Evolutionary conservation across 2,113 vertebrate genomes (phyloP).

Genomic region (Scomber colias): DNA sequence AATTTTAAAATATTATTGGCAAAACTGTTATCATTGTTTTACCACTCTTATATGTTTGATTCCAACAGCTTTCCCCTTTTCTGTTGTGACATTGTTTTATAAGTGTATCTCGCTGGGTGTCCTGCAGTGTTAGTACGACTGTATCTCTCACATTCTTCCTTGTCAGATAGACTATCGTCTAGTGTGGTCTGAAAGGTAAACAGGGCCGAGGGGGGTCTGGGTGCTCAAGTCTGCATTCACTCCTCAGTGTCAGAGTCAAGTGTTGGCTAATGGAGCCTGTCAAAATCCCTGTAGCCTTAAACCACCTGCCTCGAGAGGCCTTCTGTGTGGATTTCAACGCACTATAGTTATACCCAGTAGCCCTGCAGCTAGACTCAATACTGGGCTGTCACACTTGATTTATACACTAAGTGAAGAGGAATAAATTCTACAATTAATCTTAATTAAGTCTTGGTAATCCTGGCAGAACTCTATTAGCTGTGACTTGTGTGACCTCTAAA

Average conservation of each 20-base stretch:
- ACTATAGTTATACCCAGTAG: conserved; percentile 44
- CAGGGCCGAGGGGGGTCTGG: conserved; percentile 71
- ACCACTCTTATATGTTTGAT: neutral
- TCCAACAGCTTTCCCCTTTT: neutral
- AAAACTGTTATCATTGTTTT: too few relatives aligned
- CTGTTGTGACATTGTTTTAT: conserved; percentile 24
- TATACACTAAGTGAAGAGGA: conserved; percentile 66
- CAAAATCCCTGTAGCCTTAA: conserved; percentile 72
- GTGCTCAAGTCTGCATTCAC: conserved; percentile 58
- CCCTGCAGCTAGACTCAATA: conserved; percentile 64
- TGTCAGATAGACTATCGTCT: conserved; percentile 70
- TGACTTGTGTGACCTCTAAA: conserved; percentile 61
- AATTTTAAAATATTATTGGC: too few relatives aligned
- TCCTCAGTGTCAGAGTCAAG: conserved; percentile 74
- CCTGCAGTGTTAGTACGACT: conserved; percentile 53
- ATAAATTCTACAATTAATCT: conserved; percentile 78
- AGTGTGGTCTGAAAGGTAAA: conserved; percentile 78
- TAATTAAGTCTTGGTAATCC: conserved; percentile 74
- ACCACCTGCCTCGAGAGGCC: conserved; percentile 66
- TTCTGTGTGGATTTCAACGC: conserved; percentile 56
- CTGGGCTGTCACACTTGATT: conserved; percentile 77
- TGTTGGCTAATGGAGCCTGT: conserved; percentile 77
- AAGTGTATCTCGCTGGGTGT: conserved; percentile 49
- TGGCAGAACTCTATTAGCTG: conserved; percentile 66
- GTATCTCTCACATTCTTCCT: conserved; percentile 66